These are phyloP conservation scores for Osedax frankpressi DNA, from an alignment of 2,888 invertebrate genomes.

Conservation along the genomic window DNA sequence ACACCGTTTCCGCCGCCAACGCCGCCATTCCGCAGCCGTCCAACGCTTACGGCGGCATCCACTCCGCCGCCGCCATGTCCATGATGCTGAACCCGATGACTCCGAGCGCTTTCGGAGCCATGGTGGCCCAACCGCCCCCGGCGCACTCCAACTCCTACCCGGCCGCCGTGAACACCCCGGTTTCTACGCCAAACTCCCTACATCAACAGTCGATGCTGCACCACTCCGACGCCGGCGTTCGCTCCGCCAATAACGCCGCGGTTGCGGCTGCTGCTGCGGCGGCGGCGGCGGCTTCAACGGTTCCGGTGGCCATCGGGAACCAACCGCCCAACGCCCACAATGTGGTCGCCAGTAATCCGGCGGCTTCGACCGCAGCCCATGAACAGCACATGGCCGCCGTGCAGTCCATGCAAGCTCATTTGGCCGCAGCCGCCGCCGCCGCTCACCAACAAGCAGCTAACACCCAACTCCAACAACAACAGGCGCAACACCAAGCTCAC, in stretches of 20 bases:
- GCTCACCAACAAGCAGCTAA: neutral
- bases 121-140: slow-evolving; percentile 19
- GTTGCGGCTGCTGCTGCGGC: neutral
- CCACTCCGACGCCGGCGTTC: neutral
- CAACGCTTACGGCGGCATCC: neutral
- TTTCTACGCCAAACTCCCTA: neutral
- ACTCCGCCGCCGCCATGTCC: neutral
- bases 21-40: neutral
- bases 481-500: neutral
- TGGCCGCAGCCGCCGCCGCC: neutral
- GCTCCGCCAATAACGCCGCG: neutral
- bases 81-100: slow-evolving; percentile 4
- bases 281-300: neutral
- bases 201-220: neutral
- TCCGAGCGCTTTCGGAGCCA: slow-evolving; percentile 1
- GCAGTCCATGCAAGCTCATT: neutral
- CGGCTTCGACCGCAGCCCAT: neutral
- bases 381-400: slow-evolving; percentile 10
- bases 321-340: neutral
- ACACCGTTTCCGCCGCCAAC: neutral
- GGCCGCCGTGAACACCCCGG: neutral
- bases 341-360: neutral
- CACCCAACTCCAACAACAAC: slow-evolving; percentile 1
- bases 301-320: neutral
- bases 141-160: slow-evolving; percentile 16